Base-by-base conservation (phyloP, 92 coral and sea anemone genomes). In the Paragorgia papillata region DNA sequence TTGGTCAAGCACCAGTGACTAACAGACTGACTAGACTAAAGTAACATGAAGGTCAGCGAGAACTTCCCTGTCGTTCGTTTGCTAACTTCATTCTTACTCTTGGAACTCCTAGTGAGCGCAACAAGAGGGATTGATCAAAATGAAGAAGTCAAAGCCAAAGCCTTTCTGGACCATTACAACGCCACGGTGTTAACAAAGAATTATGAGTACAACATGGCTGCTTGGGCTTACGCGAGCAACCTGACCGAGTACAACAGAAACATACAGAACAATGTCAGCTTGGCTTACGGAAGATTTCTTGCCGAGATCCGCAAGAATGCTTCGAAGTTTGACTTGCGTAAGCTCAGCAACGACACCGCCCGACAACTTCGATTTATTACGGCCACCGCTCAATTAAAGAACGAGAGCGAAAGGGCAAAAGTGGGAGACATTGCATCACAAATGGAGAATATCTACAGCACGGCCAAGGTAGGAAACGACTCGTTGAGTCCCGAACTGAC, bases 161-260 rank as follows among this genome's bases (percentile, higher is more conserved):
- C 61, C 3, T 89, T 89, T 61, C 84, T 92, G 15, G 65, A 80
- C 0, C 33, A 80, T 20, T 83, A 44, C 82, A 89, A 89, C 81
- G 28, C 30, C 0, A 65, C 33, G 28, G 79, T 83, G 3, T 82
- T 85, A 0, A 3, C 13, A 0, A 80, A 66, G 65, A 68, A 74
- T 15, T 69, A 55, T 74, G 71, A 87, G 12, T 24, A 26, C 0
- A 64, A 55, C 3, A 77, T 67, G 10, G 87, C 82, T 8, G 64
- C 78, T 0, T 92, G 97, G 97, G 82, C 79, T 15, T 32, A 84
- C 57, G 85, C 77, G 10, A 92, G 96, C 9, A 89, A 92, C 85
- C 44, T 92, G 34, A 92, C 91, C 3, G 51, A 85, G 2, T 35
- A 71, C 73, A 92, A 87, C 84, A 80, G 71, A 17, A 61, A 43